Conservation (phyloP, 2,888 invertebrate species). For the Taphrorychus bicolor region DNA sequence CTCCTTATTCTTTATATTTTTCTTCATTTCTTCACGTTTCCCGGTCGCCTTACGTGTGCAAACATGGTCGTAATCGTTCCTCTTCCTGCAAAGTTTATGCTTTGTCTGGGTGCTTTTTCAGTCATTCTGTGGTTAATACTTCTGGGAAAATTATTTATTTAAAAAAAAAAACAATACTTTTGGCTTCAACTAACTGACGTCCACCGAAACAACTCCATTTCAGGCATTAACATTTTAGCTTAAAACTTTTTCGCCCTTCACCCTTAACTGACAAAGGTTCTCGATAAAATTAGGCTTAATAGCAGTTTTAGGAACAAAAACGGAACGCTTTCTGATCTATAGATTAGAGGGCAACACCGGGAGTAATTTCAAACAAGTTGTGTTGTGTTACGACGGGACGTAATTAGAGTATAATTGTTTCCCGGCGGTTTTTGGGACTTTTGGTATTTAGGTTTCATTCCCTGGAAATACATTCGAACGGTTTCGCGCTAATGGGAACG, state of each 20-base stretch:
- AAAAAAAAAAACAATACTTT: too few species aligned
- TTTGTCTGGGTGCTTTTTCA: too few species aligned
- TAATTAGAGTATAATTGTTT: slow-evolving; percentile 34
- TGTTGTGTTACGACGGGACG: slow-evolving; percentile 14
- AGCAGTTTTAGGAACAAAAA: slow-evolving; percentile 29
- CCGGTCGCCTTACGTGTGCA: too few species aligned
- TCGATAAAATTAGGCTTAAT: slow-evolving; percentile 25
- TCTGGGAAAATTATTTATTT: too few species aligned
- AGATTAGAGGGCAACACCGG: slow-evolving; percentile 22
- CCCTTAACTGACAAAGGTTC: slow-evolving; percentile 19
- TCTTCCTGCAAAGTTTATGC: too few species aligned
- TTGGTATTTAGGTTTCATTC: slow-evolving; percentile 12
- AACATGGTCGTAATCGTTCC: too few species aligned
- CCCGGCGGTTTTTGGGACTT: slow-evolving; percentile 5
- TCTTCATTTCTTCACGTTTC: too few species aligned
- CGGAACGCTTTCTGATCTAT: slow-evolving; percentile 34
- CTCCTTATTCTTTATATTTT: too few species aligned
- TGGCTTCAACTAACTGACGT: too few species aligned
- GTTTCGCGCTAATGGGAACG: too few species aligned
- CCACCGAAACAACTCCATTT: not conserved
- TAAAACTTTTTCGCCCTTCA: not conserved
- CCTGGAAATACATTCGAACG: not conserved
- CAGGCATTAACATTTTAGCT: not conserved
- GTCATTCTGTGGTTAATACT: too few species aligned
- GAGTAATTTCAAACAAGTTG: slow-evolving; percentile 29